Evolutionary conservation across 2,113 vertebrate species (phyloP), one percentile per base, ranked within the genome.

Genomic region (Cairina moschata): DNA sequence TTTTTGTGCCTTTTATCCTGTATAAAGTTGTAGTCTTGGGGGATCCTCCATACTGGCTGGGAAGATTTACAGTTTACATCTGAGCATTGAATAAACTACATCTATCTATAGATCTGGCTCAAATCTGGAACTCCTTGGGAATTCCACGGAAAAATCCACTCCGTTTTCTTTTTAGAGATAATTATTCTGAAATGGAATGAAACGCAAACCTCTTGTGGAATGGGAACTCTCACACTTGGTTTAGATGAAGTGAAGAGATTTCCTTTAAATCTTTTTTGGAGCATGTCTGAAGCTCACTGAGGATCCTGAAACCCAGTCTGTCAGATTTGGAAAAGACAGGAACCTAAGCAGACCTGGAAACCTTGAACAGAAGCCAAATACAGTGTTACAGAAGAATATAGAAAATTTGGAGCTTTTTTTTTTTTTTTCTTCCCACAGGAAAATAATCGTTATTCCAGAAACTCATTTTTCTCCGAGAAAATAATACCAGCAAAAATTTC

Each of bases 51-150:
- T 79, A 87, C 26, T 58, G 66, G 66, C 74, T 93, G 54, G 42
- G 60, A 84, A 95, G 93, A 93, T 96, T 96, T 91, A 91, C 95
- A 92, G 89, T 95, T 96, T 96, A 89, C 95, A 96, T 95, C 91
- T 87, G 66, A 89, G 75, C 74, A 66, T 2, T 8, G 91, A 92
- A 89, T 95, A 96, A 97, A 95, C 86, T 65, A 29, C 7, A 0
- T 91, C 93, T 97, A 97, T 95, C 93, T 97, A 95, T 96, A 97
- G 93, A 95, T 44, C 89, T 96, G 91, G 93, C 96, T 95, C 86
- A 86, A 95, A 90, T 69, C 17, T 6, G 72, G 95, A 89, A 82
- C 42, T 92, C 81, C 52, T 48, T 76, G 66, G 91, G 89, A 91
- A 93, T 95, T 92, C 93, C 91, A 52, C 3, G 3, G 62, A 96